phyloP scores from a whole-genome alignment of 2,113 vertebrate genomes.

The Heterotis niloticus region DNA sequence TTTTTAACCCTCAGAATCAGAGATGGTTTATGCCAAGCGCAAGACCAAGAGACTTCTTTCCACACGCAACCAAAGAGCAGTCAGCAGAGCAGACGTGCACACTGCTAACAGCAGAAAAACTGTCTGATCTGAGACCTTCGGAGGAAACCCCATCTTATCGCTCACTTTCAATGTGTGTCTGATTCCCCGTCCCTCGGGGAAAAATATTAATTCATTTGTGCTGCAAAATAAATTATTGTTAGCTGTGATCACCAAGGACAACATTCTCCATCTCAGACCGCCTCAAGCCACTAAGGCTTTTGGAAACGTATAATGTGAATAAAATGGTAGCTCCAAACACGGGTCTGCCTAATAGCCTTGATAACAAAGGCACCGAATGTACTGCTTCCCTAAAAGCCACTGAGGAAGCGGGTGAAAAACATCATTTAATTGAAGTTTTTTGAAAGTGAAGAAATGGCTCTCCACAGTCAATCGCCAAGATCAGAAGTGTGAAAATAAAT shows the following conservation, averaged over 20 bases:
- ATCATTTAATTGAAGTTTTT: constrained; percentile 20
- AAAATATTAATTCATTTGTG: constrained; percentile 29
- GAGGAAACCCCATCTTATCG: constrained; percentile 38
- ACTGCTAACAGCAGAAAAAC: constrained; percentile 35
- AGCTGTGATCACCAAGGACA: constrained; percentile 7
- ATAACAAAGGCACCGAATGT: neutral
- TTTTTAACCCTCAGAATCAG: neutral
- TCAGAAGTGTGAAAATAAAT: neutral
- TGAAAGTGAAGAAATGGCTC: neutral
- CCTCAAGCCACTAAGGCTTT: constrained; percentile 15
- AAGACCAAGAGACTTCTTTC: constrained; percentile 34
- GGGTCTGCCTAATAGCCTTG: neutral
- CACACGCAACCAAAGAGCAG: constrained; percentile 39
- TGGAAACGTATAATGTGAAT: constrained; percentile 16
- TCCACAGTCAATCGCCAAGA: neutral
- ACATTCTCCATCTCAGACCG: constrained; percentile 16
- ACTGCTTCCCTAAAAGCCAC: neutral
- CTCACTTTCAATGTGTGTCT: constrained; percentile 37
- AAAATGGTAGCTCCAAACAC: constrained; percentile 8
- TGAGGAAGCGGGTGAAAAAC: neutral
- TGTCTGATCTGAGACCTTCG: neutral
- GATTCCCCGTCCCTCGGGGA: constrained; percentile 23
- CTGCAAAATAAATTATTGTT: constrained; percentile 32
- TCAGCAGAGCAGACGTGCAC: constrained; percentile 26
- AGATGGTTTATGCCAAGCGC: constrained; percentile 32